Evolutionary conservation across 2,113 vertebrate species (phyloP), one percentile per base, ranked within the genome.

Genomic region (Antechinus stuartii): DNA sequence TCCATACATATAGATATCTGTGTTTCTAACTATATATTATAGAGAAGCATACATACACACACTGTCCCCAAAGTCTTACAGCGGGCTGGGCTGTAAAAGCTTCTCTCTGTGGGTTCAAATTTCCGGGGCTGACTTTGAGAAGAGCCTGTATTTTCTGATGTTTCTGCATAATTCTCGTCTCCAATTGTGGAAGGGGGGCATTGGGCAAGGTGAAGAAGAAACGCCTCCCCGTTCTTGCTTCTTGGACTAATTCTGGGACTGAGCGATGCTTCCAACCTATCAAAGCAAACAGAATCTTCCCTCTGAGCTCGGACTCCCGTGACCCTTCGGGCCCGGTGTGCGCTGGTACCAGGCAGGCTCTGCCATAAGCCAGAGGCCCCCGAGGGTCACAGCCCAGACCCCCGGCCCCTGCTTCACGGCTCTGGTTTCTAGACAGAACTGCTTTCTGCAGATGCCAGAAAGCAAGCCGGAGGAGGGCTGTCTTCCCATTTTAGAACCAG

Each of bases 391-490:
- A 93, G 42, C 91, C 46, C 92, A 61, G 91, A 95, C 93, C 56
- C 35, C 54, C 56, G 92, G 68, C 2, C 23, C 19, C 92, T 25
- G 84, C 91, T 42, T 93, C 30, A 35, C 4, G 53, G 56, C 49
- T 2, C 16, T 0, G 23, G 68, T n/a, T 42, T n/a, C 42, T 16
- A 92, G 56, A 54, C 54, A 25, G 24, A 4, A 96, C 91, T 11
- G 89, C 47, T 96, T 53, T 90, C 76, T 46, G 96, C 22, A 54
- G n/a, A 94, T 4, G 27, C 27, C 57, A 90, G 92, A 92, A 96
- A 56, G 19, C 91, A 95, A 27, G 52, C 91, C n/a, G 42, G 92
- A 35, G 57, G 68, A 35, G 57, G 68, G 22, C 16, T 42, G n/a
- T 42, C n/a, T 84, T 42, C 68, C 19, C 35, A 23, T 42, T 42